These are phyloP conservation scores for Labeo rohita DNA, from an alignment of 2,113 vertebrate genomes.

Conservation along the genomic window DNA sequence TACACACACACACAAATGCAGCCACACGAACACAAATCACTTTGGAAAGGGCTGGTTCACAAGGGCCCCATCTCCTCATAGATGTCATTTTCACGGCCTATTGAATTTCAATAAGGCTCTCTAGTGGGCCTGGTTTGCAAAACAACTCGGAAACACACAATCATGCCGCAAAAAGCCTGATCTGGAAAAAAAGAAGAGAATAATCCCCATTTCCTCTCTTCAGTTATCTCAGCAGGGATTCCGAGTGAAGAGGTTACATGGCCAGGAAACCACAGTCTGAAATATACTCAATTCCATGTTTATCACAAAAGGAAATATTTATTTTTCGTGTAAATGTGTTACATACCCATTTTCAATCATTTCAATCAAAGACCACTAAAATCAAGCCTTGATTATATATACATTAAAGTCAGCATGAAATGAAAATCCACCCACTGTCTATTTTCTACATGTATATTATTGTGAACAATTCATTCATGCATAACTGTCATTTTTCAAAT, in stretches of 20 bases:
- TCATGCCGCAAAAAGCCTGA: not conserved
- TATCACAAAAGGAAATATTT: not conserved
- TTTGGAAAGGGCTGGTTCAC: constrained; percentile 15
- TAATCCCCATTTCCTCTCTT: constrained; percentile 9
- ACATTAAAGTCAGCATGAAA: not conserved
- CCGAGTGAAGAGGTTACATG: not conserved
- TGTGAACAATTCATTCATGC: not conserved
- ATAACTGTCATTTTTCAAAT: no score
- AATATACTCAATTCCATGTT: not conserved
- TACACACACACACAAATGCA: not conserved
- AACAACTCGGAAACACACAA: constrained; percentile 5
- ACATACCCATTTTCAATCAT: not conserved
- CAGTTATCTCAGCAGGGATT: not conserved
- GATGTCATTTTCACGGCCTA: constrained; percentile 15
- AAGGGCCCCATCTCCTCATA: constrained; percentile 5
- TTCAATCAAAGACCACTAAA: not conserved
- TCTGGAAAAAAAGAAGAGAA: not conserved
- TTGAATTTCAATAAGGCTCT: constrained; percentile 18
- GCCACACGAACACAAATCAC: not conserved
- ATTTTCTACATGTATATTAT: not conserved
- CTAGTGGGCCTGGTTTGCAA: not conserved
- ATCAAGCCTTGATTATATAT: not conserved
- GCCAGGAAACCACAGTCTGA: not conserved
- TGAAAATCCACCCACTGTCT: not conserved
- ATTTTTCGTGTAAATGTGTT: not conserved